A percentile compares a stretch with the other conserved stretches of the same genome.
These are phyloP conservation scores for Drosophila arawakana DNA, from an alignment of 1,140 invertebrate species.

Conservation along the genomic window DNA sequence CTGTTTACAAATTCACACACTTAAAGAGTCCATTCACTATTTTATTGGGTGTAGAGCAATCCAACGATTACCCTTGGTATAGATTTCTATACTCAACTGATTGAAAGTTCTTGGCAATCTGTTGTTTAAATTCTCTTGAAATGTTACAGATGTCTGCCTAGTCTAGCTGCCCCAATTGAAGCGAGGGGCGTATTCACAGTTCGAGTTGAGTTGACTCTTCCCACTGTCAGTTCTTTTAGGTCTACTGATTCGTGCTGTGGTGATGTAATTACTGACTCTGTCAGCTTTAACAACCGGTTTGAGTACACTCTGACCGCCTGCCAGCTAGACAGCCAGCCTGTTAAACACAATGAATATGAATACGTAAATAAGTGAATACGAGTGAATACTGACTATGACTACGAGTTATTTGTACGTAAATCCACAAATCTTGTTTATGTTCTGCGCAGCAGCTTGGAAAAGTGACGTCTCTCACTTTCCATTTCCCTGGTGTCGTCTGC, in stretches of 20 bases:
- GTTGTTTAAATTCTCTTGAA: constrained; percentile 39
- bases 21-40: constrained; percentile 11
- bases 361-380: constrained; percentile 23
- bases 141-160: constrained; percentile 61
- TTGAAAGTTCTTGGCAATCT: constrained; percentile 24
- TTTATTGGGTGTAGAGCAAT: constrained; percentile 6
- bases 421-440: constrained; percentile 47
- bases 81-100: not conserved
- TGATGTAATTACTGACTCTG: constrained; percentile 72
- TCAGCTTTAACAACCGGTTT: constrained; percentile 73
- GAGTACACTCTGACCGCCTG: constrained; percentile 24
- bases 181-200: constrained; percentile 34
- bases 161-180: constrained; percentile 4
- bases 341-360: constrained; percentile 54
- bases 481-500: constrained; percentile 39
- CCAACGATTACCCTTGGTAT: constrained; percentile 7
- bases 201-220: constrained; percentile 10
- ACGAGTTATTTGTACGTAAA: constrained; percentile 13
- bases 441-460: constrained; percentile 32
- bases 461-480: constrained; percentile 53
- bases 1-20: constrained; percentile 25
- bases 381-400: not conserved
- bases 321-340: not conserved
- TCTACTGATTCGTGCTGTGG: constrained; percentile 27
- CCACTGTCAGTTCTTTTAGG: constrained; percentile 24